phyloP scores from a whole-genome alignment of 2,797 vertebrate genomes.

The Echeneis naucrates region DNA sequence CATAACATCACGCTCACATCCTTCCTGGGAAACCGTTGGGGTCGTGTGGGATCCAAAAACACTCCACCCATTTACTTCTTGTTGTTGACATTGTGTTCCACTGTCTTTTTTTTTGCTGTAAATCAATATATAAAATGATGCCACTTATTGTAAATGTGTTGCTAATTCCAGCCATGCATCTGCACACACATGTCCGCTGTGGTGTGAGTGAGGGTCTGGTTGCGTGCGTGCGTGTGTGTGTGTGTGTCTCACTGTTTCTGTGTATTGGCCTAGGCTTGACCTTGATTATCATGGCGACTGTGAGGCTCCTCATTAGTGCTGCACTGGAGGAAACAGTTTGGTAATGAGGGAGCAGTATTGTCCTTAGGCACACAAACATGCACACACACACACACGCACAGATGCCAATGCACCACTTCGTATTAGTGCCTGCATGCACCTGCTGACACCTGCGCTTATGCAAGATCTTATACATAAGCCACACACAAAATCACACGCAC shows the following conservation, averaged over 20 bases:
- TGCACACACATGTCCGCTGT: constrained; percentile 8
- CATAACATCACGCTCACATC: constrained; percentile 59
- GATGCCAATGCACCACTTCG: constrained; percentile 70
- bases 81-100: constrained; percentile 4
- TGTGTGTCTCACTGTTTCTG: constrained; percentile 34
- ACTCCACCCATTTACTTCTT: constrained; percentile 41
- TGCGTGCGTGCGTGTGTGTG: constrained; percentile 25
- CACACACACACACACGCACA: constrained; percentile 47
- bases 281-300: constrained; percentile 82
- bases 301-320: constrained; percentile 83
- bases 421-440: constrained; percentile 75
- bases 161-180: constrained; percentile 33
- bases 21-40: constrained; percentile 39
- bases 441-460: constrained; percentile 82
- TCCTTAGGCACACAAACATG: constrained; percentile 66
- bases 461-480: constrained; percentile 73
- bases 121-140: constrained; percentile 17
- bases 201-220: constrained; percentile 22
- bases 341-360: constrained; percentile 82
- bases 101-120: background rate
- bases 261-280: constrained; percentile 81
- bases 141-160: constrained; percentile 8
- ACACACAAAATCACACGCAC: constrained; percentile 38
- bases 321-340: constrained; percentile 78
- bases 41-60: constrained; percentile 28